phyloP scores from a whole-genome alignment of 2,888 invertebrate genomes.

The Diplolepis rosae region DNA sequence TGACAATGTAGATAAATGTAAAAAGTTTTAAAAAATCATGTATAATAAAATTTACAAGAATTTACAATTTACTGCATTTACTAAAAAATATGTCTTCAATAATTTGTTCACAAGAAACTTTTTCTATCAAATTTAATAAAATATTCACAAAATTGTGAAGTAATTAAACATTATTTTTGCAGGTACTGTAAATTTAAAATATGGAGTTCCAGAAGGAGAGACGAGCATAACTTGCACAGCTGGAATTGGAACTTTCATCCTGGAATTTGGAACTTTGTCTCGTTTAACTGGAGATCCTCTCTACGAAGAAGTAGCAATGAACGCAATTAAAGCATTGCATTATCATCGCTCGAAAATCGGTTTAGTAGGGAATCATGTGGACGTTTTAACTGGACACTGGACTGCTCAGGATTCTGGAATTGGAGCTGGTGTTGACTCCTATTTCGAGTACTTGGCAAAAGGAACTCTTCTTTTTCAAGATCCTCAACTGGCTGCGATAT shows the following conservation, averaged over 20 bases:
- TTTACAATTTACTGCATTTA: too few relatives aligned
- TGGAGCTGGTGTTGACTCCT: slow-evolving; percentile 96
- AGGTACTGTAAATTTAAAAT: slow-evolving; percentile 91
- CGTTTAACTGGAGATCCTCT: slow-evolving; percentile 94
- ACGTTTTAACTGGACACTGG: slow-evolving; percentile 96
- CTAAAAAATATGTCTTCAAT: too few relatives aligned
- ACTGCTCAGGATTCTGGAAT: slow-evolving; percentile 98
- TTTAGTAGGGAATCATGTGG: slow-evolving; percentile 97
- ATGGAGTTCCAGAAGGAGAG: slow-evolving; percentile 95
- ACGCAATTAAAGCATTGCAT: slow-evolving; percentile 92
- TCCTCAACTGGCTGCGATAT: slow-evolving; percentile 94
- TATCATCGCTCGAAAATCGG: slow-evolving; percentile 90
- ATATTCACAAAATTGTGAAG: too few relatives aligned
- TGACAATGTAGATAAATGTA: too few relatives aligned
- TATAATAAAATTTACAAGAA: too few relatives aligned
- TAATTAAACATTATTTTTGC: too few relatives aligned
- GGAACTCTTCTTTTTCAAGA: slow-evolving; percentile 92
- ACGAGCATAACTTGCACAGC: slow-evolving; percentile 98
- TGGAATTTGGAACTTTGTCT: slow-evolving; percentile 97
- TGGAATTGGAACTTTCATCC: slow-evolving; percentile 96
- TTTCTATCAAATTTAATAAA: too few relatives aligned
- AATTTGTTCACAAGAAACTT: too few relatives aligned
- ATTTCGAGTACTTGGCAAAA: slow-evolving; percentile 98
- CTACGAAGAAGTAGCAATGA: slow-evolving; percentile 95
- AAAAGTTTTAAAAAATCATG: too few relatives aligned